Percentiles rank a stretch among this genome's conserved stretches.
Conservation (phyloP, 2,888 invertebrate genomes). For the Cryptus armator region DNA sequence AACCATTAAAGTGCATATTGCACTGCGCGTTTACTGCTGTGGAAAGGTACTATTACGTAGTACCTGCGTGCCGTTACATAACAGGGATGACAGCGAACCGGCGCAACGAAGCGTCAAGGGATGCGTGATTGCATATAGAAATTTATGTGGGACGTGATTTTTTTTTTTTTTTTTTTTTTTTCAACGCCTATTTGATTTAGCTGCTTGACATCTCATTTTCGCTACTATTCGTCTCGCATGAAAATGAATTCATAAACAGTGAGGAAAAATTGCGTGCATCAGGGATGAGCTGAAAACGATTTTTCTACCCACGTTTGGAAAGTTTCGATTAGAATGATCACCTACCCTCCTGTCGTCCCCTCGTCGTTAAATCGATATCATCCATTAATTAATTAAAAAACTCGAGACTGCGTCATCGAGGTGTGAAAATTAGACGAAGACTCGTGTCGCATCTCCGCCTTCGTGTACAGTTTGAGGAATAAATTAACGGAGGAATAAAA, state of each 20-base stretch:
- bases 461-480: not conserved
- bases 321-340: not conserved
- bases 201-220: not conserved
- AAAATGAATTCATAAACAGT: not conserved
- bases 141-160: not conserved
- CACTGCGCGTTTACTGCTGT: slow-evolving; percentile 35
- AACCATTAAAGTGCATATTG: slow-evolving; percentile 61
- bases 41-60: slow-evolving; percentile 33
- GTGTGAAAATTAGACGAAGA: slow-evolving; percentile 28
- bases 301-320: not conserved
- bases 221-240: not conserved
- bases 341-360: not conserved
- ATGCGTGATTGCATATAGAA: slow-evolving; percentile 1
- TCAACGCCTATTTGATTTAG: not conserved
- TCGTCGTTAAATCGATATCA: slow-evolving; percentile 3
- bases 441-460: not conserved
- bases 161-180: not conserved
- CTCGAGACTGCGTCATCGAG: slow-evolving; percentile 34
- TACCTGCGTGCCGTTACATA: slow-evolving; percentile 19
- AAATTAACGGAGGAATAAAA: slow-evolving; percentile 9
- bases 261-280: not conserved
- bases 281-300: not conserved
- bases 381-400: slow-evolving; percentile 38
- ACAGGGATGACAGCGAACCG: slow-evolving; percentile 8
- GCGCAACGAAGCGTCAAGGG: slow-evolving; percentile 22